A percentile compares a stretch with the other conserved stretches of the same genome.
These are phyloP conservation scores for Picus viridis DNA, from an alignment of 2,797 vertebrate genomes.

Conservation along the genomic window DNA sequence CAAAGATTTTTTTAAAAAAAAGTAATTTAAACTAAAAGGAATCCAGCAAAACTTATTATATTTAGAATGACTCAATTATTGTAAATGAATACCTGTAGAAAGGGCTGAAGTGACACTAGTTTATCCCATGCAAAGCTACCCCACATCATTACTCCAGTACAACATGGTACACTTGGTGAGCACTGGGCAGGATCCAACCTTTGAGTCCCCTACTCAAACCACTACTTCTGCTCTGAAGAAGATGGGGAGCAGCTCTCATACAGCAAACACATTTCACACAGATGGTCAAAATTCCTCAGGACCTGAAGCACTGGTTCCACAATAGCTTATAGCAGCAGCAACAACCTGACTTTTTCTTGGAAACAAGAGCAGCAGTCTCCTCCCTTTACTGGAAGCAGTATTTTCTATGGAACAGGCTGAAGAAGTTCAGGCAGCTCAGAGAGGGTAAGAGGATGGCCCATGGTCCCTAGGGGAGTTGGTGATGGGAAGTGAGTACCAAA, in stretches of 20 bases:
- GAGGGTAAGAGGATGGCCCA: not conserved
- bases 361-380: not conserved
- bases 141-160: accelerated
- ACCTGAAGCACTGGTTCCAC: not conserved
- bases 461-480: not conserved
- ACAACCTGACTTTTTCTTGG: not conserved
- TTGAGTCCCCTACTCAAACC: not conserved
- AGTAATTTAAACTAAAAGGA: not conserved
- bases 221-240: not conserved
- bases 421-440: not conserved
- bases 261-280: not conserved
- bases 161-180: not conserved
- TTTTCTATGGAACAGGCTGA: not conserved
- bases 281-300: not conserved
- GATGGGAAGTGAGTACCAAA: not conserved
- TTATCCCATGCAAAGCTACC: not conserved
- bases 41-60: not conserved
- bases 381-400: not conserved
- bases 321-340: not conserved
- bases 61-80: not conserved
- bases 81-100: not conserved
- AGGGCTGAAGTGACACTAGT: not conserved
- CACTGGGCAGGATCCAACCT: not conserved
- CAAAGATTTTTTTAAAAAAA: not conserved
- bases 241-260: not conserved